Base-by-base conservation (phyloP, 2,888 invertebrate species). In the Melikaiella ostensackeni region DNA sequence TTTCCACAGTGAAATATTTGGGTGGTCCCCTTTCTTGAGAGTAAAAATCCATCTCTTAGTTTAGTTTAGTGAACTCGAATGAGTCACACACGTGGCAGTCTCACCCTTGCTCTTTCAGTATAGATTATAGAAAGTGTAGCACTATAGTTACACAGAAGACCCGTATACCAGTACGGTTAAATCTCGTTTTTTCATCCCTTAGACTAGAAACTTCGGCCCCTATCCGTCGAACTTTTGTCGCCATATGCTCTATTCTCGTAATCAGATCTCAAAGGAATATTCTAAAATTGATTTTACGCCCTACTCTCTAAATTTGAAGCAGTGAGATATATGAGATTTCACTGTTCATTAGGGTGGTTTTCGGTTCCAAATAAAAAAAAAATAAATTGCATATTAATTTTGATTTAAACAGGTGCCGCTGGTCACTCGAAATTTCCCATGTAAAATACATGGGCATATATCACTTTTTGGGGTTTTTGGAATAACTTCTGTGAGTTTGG, bases 191-290 rank as follows among this genome's bases (percentile, higher is more conserved):
- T 50, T 50, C 50, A n/a, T 50, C 50, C 50, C 50, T 50, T 50
- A 50, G n/a, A 50, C n/a, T n/a, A 50, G 50, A 19, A 50, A 50
- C 16, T n/a, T 64, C 42, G 21, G 64, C 64, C 64, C 64, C 38
- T 42, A 64, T 64, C 64, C 42, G n/a, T 63, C 63, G 6, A 42
- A 64, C 38, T 64, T 64, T 38, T 21, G 38, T 42, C 64, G 16
- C 38, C 38, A 38, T 21, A 13, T 33, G 38, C 11, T 42, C 64
- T 64, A 24, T 24, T 13, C 38, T 63, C 42, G 24, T 64, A 24
- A 42, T 63, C 24, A 64, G 21, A 38, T 42, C 64, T 64, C 27
- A 38, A 64, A 38, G 42, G 64, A 64, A 42, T 24, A 8, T 38
- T 64, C 19, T 24, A 42, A 42, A 42, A 64, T 38, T 38, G 42